phyloP scores from a whole-genome alignment of 2,797 vertebrate genomes.

The Stomatorhinus walkeri region DNA sequence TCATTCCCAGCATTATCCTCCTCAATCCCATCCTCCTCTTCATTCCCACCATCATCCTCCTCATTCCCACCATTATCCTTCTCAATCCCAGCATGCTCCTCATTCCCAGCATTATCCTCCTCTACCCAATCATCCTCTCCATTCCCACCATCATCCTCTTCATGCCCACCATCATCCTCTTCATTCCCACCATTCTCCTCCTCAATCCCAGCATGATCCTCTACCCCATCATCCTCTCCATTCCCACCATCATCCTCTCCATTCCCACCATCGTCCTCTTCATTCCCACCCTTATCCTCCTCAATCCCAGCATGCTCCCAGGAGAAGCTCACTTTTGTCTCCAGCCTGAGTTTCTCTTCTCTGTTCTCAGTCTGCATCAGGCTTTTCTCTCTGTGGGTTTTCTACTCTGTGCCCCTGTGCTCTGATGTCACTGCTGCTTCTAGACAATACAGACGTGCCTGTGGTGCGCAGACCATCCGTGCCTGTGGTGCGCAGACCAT shows the following conservation, averaged over 20 bases:
- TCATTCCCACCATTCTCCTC: not conserved
- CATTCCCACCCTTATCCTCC: not conserved
- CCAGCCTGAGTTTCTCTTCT: not conserved
- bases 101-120: too few relatives aligned
- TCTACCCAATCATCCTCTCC: too few relatives aligned
- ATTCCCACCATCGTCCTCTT: not conserved
- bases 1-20: not conserved
- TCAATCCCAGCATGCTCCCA: not conserved
- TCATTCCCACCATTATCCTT: not conserved
- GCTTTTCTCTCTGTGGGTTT: not conserved
- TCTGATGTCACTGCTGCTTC: not conserved
- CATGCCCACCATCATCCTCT: not conserved
- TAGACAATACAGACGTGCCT: not conserved
- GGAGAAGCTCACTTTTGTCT: not conserved
- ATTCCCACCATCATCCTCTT: too few relatives aligned
- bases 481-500: not conserved
- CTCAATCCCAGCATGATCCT: too few relatives aligned
- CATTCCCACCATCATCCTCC: not conserved
- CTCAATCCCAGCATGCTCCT: too few relatives aligned
- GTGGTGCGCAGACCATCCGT: not conserved
- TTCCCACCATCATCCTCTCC: not conserved
- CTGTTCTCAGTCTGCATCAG: not conserved
- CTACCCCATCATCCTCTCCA: not conserved
- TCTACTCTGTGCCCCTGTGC: not conserved
- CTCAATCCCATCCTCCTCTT: not conserved